Percentiles rank a stretch among this genome's conserved stretches.
These are phyloP conservation scores for Aphis gossypii DNA, from an alignment of 1,140 invertebrate genomes.

Conservation along the genomic window DNA sequence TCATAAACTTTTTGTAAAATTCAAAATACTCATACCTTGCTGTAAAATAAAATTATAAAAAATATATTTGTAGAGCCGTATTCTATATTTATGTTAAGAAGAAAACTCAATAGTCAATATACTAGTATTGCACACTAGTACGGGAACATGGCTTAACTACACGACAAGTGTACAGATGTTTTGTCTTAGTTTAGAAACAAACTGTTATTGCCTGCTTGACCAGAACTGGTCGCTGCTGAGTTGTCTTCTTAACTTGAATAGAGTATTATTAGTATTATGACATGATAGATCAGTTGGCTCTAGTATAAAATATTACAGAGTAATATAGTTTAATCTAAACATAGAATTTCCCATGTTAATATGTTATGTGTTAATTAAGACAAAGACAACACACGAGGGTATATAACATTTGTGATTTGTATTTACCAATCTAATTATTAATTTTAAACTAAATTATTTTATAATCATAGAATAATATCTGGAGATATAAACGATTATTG, in stretches of 20 bases:
- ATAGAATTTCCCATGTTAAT: neutral
- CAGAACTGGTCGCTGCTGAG: no score
- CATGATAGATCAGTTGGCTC: neutral
- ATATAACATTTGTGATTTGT: neutral
- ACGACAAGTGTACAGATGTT: no score
- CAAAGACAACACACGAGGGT: neutral
- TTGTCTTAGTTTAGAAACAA: no score
- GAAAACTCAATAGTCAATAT: no score
- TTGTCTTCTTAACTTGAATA: no score
- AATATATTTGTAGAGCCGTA: neutral
- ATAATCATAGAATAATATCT: constrained; percentile 42
- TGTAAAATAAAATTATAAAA: neutral
- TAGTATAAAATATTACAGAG: neutral
- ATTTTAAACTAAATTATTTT: neutral
- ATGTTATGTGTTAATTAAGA: neutral
- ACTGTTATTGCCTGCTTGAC: no score
- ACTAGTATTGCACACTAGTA: no score
- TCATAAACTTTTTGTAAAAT: neutral
- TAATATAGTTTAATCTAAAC: neutral
- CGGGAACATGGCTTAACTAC: no score
- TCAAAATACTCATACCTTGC: neutral
- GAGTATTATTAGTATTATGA: neutral
- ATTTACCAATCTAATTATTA: neutral
- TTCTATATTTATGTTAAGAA: no score
- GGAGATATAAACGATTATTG: constrained; percentile 68